phyloP scores from a whole-genome alignment of 2,113 vertebrate species.

The Pontoporia blainvillei region DNA sequence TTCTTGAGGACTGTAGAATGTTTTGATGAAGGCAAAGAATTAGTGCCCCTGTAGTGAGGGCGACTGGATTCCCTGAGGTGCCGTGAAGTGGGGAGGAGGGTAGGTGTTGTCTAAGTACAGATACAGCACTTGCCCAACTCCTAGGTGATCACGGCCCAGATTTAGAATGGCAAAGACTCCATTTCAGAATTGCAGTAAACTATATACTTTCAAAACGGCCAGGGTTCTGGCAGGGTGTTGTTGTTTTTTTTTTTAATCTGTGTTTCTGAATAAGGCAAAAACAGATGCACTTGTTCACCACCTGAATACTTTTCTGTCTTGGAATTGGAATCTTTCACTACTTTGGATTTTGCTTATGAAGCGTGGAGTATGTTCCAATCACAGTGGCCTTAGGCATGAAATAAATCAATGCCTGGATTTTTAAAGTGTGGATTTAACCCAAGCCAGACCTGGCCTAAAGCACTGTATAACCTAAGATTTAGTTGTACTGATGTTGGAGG shows the following conservation, averaged over 20 bases:
- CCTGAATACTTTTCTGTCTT: constrained; percentile 45
- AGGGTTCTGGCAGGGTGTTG: neutral
- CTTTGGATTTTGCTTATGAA: constrained; percentile 49
- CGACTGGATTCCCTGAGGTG: neutral
- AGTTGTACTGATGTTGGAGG: neutral
- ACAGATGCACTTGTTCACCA: constrained; percentile 28
- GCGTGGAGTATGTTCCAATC: constrained; percentile 20
- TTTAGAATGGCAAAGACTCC: neutral
- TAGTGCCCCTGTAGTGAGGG: neutral
- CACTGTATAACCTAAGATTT: neutral
- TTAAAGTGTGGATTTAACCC: constrained; percentile 44
- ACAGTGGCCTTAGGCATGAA: constrained; percentile 45
- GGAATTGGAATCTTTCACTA: neutral
- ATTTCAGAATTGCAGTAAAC: neutral
- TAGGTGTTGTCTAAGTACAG: too few species aligned
- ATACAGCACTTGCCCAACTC: neutral
- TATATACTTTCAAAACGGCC: neutral
- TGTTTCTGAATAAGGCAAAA: constrained; percentile 38
- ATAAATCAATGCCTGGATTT: constrained; percentile 46
- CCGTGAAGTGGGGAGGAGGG: neutral
- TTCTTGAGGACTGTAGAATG: neutral
- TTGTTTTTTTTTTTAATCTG: neutral
- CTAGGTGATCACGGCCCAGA: neutral
- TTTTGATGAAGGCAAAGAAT: neutral
- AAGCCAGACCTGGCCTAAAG: constrained; percentile 17